phyloP scores from a whole-genome alignment of 2,797 vertebrate genomes.

The Artibeus jamaicensis region DNA sequence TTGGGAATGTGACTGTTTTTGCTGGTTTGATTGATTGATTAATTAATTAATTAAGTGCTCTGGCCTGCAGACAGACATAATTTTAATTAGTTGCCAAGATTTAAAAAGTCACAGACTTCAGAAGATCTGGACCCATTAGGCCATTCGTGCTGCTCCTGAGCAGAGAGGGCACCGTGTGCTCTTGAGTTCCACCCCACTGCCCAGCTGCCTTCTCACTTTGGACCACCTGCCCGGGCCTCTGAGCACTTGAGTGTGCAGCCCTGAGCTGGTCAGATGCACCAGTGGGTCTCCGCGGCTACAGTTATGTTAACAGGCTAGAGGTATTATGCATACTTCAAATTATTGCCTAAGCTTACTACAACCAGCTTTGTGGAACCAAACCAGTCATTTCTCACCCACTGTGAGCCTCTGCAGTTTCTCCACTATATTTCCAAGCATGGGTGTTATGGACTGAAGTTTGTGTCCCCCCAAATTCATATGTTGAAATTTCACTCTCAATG shows the following conservation, averaged over 20 bases:
- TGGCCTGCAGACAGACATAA: not conserved
- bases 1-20: conserved; percentile 14
- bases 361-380: not conserved
- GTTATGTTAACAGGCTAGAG: not conserved
- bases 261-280: not conserved
- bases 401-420: not conserved
- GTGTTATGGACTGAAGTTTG: not conserved
- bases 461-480: not conserved
- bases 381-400: not conserved
- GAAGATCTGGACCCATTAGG: not conserved
- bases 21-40: not conserved
- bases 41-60: conserved; percentile 5
- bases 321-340: not conserved
- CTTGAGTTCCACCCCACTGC: not conserved
- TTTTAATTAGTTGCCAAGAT: conserved; percentile 36
- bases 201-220: not conserved
- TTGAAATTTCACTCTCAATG: not conserved
- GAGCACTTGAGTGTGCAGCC: not conserved
- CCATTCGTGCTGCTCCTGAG: not conserved
- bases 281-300: not conserved
- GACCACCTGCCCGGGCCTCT: not conserved
- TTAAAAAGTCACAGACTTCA: not conserved
- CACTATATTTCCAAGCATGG: not conserved
- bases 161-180: not conserved
- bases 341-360: not conserved